Conservation (phyloP, 2,888 invertebrate species). For the Pollenia amentaria region DNA sequence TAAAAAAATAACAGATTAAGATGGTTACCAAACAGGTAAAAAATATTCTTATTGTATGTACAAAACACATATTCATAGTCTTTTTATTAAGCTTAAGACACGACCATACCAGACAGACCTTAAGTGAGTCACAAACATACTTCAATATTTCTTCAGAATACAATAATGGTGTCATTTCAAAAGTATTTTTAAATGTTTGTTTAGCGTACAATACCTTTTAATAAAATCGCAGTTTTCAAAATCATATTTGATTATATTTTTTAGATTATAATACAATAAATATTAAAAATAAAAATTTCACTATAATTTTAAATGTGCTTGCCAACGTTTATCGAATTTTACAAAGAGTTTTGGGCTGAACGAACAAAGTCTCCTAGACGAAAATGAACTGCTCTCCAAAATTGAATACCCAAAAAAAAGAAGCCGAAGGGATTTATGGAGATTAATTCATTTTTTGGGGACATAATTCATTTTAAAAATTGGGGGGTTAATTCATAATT, state of each 20-base stretch:
- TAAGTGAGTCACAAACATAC: constrained; percentile 35
- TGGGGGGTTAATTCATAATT: too few species aligned
- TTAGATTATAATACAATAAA: constrained; percentile 27
- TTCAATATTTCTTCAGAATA: constrained; percentile 32
- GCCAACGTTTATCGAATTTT: background rate
- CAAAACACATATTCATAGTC: background rate
- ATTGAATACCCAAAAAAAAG: too few species aligned
- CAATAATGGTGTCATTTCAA: constrained; percentile 40
- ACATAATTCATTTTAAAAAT: too few species aligned
- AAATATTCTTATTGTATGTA: background rate
- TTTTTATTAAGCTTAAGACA: background rate
- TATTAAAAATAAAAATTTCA: constrained; percentile 5
- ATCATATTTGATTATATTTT: constrained; percentile 2
- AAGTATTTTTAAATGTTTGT: constrained; percentile 20
- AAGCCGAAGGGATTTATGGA: too few species aligned
- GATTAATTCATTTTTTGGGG: too few species aligned
- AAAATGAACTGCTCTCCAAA: too few species aligned
- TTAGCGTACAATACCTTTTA: background rate
- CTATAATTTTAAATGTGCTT: background rate
- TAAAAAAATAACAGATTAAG: constrained; percentile 12
- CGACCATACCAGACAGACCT: background rate
- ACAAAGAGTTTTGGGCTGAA: background rate
- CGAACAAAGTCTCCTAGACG: too few species aligned
- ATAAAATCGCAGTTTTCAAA: constrained; percentile 30
- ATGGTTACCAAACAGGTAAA: constrained; percentile 47